Evolutionary conservation across 1,140 invertebrate species (phyloP), one percentile per base, ranked within the genome.

Genomic region (Eurosta solidaginis): DNA sequence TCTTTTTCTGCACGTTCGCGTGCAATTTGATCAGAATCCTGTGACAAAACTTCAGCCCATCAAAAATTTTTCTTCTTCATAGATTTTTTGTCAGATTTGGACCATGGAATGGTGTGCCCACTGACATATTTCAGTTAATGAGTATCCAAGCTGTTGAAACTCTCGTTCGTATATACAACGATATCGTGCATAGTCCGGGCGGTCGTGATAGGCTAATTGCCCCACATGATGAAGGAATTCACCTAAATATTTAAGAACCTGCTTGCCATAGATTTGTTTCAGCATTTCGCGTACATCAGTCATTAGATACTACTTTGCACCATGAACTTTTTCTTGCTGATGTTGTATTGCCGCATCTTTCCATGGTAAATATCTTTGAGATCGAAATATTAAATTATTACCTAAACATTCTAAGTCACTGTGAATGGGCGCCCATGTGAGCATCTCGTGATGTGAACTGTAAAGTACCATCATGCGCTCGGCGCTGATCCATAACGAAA

Each of bases 391-490:
- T 82, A 99, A 89, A 89, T 98, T 99, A 82, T 97, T 99, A 1
- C 95, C 97, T 52, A 99, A 90, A 77, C 96, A 97, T 90, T 99
- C 97, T 63, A 99, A 88, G 89, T 99, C 98, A 68, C 96, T 96
- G 91, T 10, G 96, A 96, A 89, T 96, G 94, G 50, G 93, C 95
- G 77, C 97, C 97, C 87, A 96, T 93, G 89, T 99, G 98, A 49
- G 97, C 98, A 90, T 99, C 98, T 80, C 96, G 91, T 17, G 96
- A 98, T 77, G 96, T 98, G 84, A 96, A 99, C 86, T 98, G 95
- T 78, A 98, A 89, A 6, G 98, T 99, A 22, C 98, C 98, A 89
- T 98, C 96, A 88, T 99, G 97, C 29, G 97, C 97, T 87, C 94
- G 94, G 77, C 95, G 90, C 77, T 94, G 92, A 88, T 99, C 97